These are phyloP conservation scores for Xenops minutus DNA, from an alignment of 2,797 vertebrate genomes.

Conservation along the genomic window DNA sequence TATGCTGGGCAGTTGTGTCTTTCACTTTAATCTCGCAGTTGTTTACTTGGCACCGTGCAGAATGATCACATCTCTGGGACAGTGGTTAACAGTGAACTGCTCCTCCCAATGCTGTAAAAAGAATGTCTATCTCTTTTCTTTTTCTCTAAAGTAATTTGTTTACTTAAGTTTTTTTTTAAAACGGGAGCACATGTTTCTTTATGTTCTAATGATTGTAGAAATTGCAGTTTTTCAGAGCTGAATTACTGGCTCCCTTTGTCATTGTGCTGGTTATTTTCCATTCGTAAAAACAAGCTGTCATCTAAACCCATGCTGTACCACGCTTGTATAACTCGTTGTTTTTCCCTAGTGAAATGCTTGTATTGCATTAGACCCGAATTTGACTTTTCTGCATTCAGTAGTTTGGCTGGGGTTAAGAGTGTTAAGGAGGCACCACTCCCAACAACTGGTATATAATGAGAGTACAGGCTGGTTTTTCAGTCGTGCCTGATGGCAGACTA, in stretches of 20 bases:
- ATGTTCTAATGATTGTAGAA: neutral
- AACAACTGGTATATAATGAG: neutral
- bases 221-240: constrained; percentile 19
- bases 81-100: neutral
- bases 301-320: neutral
- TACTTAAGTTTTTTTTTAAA: neutral
- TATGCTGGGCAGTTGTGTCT: neutral
- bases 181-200: neutral
- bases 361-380: neutral
- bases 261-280: constrained; percentile 24
- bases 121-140: neutral
- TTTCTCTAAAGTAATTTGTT: neutral
- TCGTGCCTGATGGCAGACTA: neutral
- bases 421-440: neutral
- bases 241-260: constrained; percentile 3
- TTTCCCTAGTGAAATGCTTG: constrained; percentile 10
- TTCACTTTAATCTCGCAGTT: neutral
- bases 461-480: neutral
- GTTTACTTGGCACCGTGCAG: neutral
- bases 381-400: neutral
- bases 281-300: constrained; percentile 2
- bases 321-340: neutral
- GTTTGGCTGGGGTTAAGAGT: neutral
- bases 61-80: neutral
- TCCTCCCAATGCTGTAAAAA: neutral